Evolutionary conservation across 1,140 invertebrate species (phyloP).

Genomic region (Solenopsis fugax): DNA sequence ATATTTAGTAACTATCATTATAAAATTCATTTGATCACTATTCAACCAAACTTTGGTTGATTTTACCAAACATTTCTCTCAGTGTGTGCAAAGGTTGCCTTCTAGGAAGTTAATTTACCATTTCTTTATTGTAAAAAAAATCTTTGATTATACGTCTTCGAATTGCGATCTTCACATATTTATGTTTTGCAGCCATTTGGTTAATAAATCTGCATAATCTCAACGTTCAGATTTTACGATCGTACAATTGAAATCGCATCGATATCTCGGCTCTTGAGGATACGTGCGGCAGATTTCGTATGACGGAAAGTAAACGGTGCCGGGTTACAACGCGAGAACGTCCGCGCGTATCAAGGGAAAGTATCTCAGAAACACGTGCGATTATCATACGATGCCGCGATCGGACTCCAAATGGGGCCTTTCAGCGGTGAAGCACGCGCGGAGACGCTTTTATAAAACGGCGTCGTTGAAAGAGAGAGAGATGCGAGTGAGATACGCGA

Average conservation of each 20-base stretch:
- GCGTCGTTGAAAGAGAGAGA: slow-evolving; percentile 38
- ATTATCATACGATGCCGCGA: slow-evolving; percentile 24
- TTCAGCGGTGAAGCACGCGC: background rate
- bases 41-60: too few relatives aligned
- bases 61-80: too few relatives aligned
- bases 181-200: background rate
- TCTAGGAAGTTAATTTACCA: background rate
- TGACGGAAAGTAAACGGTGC: background rate
- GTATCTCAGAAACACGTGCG: slow-evolving; percentile 37
- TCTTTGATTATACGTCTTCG: background rate
- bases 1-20: too few relatives aligned
- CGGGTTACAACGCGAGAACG: background rate
- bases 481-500: slow-evolving; percentile 30
- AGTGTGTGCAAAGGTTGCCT: background rate
- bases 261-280: background rate
- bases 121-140: background rate
- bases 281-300: background rate
- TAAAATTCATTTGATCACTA: too few relatives aligned
- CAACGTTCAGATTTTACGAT: background rate
- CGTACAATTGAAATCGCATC: background rate
- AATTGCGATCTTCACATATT: background rate
- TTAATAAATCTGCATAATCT: background rate
- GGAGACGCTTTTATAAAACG: slow-evolving; percentile 7
- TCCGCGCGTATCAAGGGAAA: slow-evolving; percentile 27
- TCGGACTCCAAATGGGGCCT: slow-evolving; percentile 14